phyloP scores from a whole-genome alignment of 2,113 vertebrate species.

The Pyrgilauda ruficollis region DNA sequence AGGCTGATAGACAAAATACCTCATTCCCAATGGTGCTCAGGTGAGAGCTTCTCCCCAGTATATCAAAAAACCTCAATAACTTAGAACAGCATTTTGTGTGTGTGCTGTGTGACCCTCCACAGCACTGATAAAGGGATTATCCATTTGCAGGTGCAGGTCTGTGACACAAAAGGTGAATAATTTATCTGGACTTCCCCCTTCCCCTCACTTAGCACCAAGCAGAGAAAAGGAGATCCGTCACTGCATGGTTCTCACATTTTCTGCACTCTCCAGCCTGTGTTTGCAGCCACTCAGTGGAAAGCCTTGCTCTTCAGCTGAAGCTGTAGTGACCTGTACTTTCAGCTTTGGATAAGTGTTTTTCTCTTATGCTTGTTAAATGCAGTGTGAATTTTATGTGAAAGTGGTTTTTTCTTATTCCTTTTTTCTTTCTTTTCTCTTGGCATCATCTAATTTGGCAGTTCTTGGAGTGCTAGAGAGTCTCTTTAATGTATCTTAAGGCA shows the following conservation, averaged over 20 bases:
- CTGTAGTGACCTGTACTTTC: background rate
- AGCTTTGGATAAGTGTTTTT: slow-evolving; percentile 7
- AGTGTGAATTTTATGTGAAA: slow-evolving; percentile 10
- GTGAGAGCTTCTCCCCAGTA: background rate
- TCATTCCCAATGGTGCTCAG: background rate
- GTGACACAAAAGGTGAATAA: background rate
- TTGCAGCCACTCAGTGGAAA: background rate
- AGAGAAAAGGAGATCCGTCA: background rate
- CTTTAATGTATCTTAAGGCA: background rate
- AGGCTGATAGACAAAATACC: background rate
- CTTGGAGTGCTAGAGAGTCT: background rate
- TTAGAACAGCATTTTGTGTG: background rate
- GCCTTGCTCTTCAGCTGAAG: background rate
- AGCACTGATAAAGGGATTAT: background rate
- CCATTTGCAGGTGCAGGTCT: background rate
- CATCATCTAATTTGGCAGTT: background rate
- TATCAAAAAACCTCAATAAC: background rate
- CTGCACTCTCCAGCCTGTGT: background rate
- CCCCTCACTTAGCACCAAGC: background rate
- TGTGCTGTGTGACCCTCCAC: background rate
- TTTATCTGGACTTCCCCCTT: background rate
- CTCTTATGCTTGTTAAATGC: slow-evolving; percentile 43
- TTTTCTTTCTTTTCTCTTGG: background rate
- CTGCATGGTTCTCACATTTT: background rate
- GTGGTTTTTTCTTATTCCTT: background rate